A percentile compares a stretch with the other conserved stretches of the same genome.
Conservation (phyloP, 2,888 invertebrate genomes). For the Antheraea assamensis region DNA sequence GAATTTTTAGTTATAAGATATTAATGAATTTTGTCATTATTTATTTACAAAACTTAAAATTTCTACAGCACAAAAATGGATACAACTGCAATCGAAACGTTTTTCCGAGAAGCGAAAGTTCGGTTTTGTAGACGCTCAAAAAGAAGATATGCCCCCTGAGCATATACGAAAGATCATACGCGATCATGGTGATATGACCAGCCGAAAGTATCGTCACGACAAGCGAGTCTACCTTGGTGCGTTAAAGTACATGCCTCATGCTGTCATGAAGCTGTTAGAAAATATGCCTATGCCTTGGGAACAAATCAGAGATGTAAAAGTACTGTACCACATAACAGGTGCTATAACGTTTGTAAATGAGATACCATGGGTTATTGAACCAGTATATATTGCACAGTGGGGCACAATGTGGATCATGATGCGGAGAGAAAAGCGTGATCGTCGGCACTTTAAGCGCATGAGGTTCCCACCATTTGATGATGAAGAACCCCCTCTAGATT, state of each 20-base stretch:
- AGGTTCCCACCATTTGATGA: slow-evolving; percentile 99
- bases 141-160: slow-evolving; percentile 99
- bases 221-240: slow-evolving; percentile 99
- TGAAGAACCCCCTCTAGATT: slow-evolving; percentile 99
- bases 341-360: slow-evolving; percentile 99
- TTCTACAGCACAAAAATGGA: slow-evolving; percentile 95
- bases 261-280: slow-evolving; percentile 98
- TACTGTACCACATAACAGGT: slow-evolving; percentile 99
- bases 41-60: slow-evolving; percentile 2
- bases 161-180: slow-evolving; percentile 99
- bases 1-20: too few relatives aligned
- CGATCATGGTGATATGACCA: slow-evolving; percentile 99
- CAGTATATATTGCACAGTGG: slow-evolving; percentile 99
- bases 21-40: background rate
- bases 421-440: slow-evolving; percentile 98
- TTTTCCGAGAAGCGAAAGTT: slow-evolving; percentile 99
- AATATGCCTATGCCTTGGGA: slow-evolving; percentile 99
- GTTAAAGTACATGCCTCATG: slow-evolving; percentile 99
- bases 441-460: slow-evolving; percentile 99
- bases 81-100: slow-evolving; percentile 98
- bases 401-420: slow-evolving; percentile 99
- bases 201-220: slow-evolving; percentile 98
- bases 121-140: slow-evolving; percentile 99
- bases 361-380: slow-evolving; percentile 99
- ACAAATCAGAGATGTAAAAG: slow-evolving; percentile 98